A percentile compares a stretch with the other conserved stretches of the same genome.
phyloP scores from a whole-genome alignment of 2,888 invertebrate genomes.

The Amblyteles armatorius region DNA sequence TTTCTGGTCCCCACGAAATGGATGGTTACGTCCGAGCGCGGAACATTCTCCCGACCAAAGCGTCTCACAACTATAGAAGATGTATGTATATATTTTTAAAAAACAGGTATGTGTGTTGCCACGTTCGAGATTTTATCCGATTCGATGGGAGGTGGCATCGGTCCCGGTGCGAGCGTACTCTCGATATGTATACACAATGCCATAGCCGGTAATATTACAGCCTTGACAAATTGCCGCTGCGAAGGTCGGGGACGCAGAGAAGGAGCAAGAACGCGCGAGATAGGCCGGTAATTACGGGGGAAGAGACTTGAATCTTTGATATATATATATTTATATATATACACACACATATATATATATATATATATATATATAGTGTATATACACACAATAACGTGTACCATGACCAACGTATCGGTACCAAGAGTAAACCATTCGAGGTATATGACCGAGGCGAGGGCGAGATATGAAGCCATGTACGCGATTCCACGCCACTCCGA shows the following conservation, averaged over 20 bases:
- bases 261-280: slow-evolving; percentile 64
- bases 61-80: not conserved
- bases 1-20: slow-evolving; percentile 19
- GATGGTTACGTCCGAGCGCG: not conserved
- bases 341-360: slow-evolving; percentile 32
- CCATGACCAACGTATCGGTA: slow-evolving; percentile 37
- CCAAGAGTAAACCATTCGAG: slow-evolving; percentile 37
- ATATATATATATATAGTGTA: slow-evolving; percentile 15
- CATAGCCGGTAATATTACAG: slow-evolving; percentile 82
- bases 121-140: slow-evolving; percentile 76
- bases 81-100: slow-evolving; percentile 19
- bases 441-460: slow-evolving; percentile 10
- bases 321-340: slow-evolving; percentile 23
- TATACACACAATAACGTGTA: slow-evolving; percentile 9
- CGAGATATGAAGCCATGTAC: not conserved
- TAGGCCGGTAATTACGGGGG: slow-evolving; percentile 82
- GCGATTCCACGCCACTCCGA: slow-evolving; percentile 21
- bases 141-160: slow-evolving; percentile 70
- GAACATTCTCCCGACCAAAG: not conserved
- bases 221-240: slow-evolving; percentile 84
- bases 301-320: slow-evolving; percentile 62
- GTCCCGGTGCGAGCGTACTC: slow-evolving; percentile 45
- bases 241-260: slow-evolving; percentile 78
- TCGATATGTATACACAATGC: slow-evolving; percentile 76
- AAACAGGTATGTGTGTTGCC: slow-evolving; percentile 40